These are phyloP conservation scores for Sarcoramphus papa DNA, from an alignment of 2,797 vertebrate genomes.

Conservation along the genomic window DNA sequence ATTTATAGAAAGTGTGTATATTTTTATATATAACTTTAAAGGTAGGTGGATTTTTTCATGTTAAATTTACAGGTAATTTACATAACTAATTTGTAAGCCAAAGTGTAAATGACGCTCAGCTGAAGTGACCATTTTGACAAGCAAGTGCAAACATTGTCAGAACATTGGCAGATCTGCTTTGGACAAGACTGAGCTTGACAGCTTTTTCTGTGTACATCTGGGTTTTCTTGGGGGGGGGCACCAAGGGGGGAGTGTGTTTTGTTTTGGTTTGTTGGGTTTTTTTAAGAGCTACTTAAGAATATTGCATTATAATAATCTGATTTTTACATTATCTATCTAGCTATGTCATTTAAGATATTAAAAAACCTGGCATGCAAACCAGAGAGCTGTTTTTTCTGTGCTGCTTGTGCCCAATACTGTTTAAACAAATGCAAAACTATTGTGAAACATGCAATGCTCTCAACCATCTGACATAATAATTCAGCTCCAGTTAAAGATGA, in stretches of 20 bases:
- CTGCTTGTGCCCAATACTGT: background rate
- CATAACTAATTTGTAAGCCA: constrained; percentile 58
- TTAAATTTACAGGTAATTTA: constrained; percentile 52
- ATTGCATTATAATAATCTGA: background rate
- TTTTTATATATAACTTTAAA: background rate
- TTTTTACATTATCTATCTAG: background rate
- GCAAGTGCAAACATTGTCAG: constrained; percentile 59
- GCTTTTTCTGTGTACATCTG: constrained; percentile 45
- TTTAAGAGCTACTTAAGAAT: background rate
- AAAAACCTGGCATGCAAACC: background rate
- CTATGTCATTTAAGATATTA: background rate
- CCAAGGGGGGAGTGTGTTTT: background rate
- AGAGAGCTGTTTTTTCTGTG: background rate
- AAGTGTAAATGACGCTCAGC: constrained; percentile 46
- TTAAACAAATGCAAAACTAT: background rate
- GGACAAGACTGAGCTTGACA: constrained; percentile 51
- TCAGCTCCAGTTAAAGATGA: background rate
- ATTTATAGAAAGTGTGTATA: background rate
- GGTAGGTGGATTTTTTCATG: background rate
- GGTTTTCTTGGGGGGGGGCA: background rate
- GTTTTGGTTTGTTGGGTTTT: background rate
- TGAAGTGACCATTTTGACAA: constrained; percentile 67
- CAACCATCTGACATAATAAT: constrained; percentile 8
- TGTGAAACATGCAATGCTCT: background rate
- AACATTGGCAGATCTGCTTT: constrained; percentile 47